A percentile compares a stretch with the other conserved stretches of the same genome.
These are phyloP conservation scores for Drosophila sordidula DNA, from an alignment of 2,888 invertebrate species.

Conservation along the genomic window DNA sequence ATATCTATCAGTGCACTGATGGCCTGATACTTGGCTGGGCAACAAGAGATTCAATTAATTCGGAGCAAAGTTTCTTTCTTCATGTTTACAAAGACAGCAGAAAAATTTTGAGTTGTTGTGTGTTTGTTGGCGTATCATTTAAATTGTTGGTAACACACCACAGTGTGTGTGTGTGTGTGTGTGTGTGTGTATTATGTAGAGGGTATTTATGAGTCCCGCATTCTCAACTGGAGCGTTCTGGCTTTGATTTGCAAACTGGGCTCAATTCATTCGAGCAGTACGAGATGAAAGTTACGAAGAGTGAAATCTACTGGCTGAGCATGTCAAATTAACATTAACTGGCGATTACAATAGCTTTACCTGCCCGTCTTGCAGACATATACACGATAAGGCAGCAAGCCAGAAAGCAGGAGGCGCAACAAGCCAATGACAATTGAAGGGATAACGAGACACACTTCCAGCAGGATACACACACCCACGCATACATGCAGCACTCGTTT, in stretches of 20 bases:
- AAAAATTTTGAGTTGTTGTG: too few relatives aligned
- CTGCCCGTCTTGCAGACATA: slow-evolving; percentile 22
- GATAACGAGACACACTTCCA: slow-evolving; percentile 60
- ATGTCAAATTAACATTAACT: slow-evolving; percentile 65
- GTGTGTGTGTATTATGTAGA: neutral
- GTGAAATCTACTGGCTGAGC: slow-evolving; percentile 26
- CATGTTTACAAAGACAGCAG: too few relatives aligned
- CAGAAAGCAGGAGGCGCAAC: slow-evolving; percentile 56
- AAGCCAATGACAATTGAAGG: slow-evolving; percentile 77
- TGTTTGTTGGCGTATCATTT: too few relatives aligned
- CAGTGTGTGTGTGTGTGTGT: too few relatives aligned
- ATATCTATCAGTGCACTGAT: neutral
- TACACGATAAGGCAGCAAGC: slow-evolving; percentile 32
- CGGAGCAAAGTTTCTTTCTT: too few relatives aligned
- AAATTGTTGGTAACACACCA: too few relatives aligned
- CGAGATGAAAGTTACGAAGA: slow-evolving; percentile 1
- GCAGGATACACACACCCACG: slow-evolving; percentile 10
- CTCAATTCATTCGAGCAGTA: slow-evolving; percentile 3
- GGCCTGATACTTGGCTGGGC: neutral
- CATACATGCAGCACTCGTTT: slow-evolving; percentile 26
- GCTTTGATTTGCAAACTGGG: neutral
- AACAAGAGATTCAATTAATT: neutral
- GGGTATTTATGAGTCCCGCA: neutral
- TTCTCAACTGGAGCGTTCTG: neutral
- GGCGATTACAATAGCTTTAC: slow-evolving; percentile 65